Conservation (phyloP, 1,140 invertebrate species). For the Andrena cerasifolii region DNA sequence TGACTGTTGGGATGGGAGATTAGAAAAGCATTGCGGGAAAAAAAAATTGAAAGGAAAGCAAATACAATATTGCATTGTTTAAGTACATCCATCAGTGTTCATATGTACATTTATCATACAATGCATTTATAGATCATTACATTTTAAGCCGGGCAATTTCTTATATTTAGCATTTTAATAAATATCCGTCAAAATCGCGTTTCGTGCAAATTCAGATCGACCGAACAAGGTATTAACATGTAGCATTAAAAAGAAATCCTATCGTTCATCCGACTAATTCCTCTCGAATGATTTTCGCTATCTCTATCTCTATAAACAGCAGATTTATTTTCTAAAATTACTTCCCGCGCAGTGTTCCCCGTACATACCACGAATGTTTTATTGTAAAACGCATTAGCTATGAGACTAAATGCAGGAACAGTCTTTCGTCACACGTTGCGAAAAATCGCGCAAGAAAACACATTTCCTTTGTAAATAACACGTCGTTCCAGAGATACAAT, state of each 20-base stretch:
- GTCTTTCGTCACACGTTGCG: constrained; percentile 52
- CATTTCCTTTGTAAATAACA: constrained; percentile 66
- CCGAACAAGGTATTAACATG: not conserved
- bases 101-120: constrained; percentile 66
- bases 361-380: constrained; percentile 56
- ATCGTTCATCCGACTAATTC: not conserved
- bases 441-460: constrained; percentile 36
- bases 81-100: constrained; percentile 54
- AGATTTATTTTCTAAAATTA: constrained; percentile 26
- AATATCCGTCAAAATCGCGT: constrained; percentile 31
- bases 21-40: constrained; percentile 3
- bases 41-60: not conserved
- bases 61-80: constrained; percentile 40
- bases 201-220: constrained; percentile 35
- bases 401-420: constrained; percentile 28
- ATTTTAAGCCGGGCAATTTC: constrained; percentile 53
- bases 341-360: constrained; percentile 30
- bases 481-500: constrained; percentile 57
- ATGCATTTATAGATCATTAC: constrained; percentile 61
- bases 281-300: not conserved
- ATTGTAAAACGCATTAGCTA: constrained; percentile 54
- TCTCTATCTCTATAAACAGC: constrained; percentile 24
- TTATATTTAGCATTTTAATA: constrained; percentile 53
- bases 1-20: constrained; percentile 14
- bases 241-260: not conserved